Percentiles rank a stretch among this genome's conserved stretches.
phyloP scores from a whole-genome alignment of 1,140 invertebrate genomes.

The Pissodes strobi region DNA sequence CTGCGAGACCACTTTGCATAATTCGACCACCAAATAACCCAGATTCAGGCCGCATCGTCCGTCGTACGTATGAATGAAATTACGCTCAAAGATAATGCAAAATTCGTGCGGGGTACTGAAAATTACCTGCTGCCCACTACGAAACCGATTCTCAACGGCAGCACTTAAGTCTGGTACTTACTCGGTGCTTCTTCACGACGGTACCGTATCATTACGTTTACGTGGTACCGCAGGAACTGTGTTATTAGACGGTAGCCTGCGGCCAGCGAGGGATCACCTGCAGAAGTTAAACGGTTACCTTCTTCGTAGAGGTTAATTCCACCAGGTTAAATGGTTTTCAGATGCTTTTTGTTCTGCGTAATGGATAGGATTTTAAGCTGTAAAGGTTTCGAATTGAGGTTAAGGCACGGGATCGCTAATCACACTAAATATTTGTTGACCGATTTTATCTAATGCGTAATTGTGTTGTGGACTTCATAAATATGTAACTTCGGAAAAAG shows the following conservation, averaged over 20 bases:
- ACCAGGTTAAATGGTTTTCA: constrained; percentile 14
- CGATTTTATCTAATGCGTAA: no score
- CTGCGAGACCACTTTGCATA: no score
- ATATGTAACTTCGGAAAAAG: no score
- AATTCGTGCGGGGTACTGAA: constrained; percentile 5
- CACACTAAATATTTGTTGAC: no score
- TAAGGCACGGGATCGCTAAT: no score
- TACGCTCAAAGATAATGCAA: neutral
- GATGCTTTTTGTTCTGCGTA: neutral
- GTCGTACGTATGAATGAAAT: neutral
- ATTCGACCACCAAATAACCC: neutral
- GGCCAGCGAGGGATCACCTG: constrained; percentile 22
- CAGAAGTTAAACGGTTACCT: constrained; percentile 29
- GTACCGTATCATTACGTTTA: constrained; percentile 27
- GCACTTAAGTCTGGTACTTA: constrained; percentile 14
- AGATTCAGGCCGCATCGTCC: no score
- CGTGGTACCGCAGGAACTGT: constrained; percentile 23
- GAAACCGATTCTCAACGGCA: constrained; percentile 2
- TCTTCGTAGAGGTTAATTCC: constrained; percentile 16
- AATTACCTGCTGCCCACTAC: constrained; percentile 15
- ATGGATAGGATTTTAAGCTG: no score
- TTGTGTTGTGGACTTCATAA: no score
- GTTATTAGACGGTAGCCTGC: constrained; percentile 28
- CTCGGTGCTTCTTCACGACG: constrained; percentile 4
- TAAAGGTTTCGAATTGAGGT: no score